Base-by-base conservation (phyloP, 2,113 vertebrate species). In the Heterotis niloticus region DNA sequence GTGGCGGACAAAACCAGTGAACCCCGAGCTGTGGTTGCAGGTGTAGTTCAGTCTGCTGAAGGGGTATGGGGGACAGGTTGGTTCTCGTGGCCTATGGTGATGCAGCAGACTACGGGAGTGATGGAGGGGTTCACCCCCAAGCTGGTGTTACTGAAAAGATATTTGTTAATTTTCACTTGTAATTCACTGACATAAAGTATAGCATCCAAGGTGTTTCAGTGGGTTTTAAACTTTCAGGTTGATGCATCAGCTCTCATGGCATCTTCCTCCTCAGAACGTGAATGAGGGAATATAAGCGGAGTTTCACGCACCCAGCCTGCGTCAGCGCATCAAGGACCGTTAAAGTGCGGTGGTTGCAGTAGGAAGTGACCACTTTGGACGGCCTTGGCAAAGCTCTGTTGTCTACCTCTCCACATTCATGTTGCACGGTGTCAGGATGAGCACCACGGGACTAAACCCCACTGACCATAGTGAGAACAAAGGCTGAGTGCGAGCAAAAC, bases 321-420 rank as follows among this genome's bases (percentile, higher is more conserved):
- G 11, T 65, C 60, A 29, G 23, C 64, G 20, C 62, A 24, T 77
- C 4, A 54, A 67, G 23, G 51, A 68, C 67, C n/a, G 11, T 20
- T 57, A 28, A 51, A 71, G 10, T 18, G 13, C 10, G 29, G 64
- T 23, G 51, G 76, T 44, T 59, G 13, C 57, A 18, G 34, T 54
- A 28, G 64, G 23, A 67, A 67, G 54, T 66, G 13, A 68, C 10
- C 64, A 52, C 51, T 68, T 26, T 7, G 24, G 26, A 10, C 11
- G 28, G 51, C 26, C 65, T 76, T 26, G 76, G 18, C 26, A n/a
- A 11, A 77, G 26, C 34, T 69, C 52, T 65, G 60, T 56, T 80
- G 71, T 78, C 69, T 79, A 57, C 69, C 23, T 68, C 51, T 75
- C 57, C 57, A 68, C 70, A 70, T 69, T 79, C 75, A 78, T 71